Evolutionary conservation across 1,140 invertebrate species (phyloP).

Genomic region (Cydia pomonella): DNA sequence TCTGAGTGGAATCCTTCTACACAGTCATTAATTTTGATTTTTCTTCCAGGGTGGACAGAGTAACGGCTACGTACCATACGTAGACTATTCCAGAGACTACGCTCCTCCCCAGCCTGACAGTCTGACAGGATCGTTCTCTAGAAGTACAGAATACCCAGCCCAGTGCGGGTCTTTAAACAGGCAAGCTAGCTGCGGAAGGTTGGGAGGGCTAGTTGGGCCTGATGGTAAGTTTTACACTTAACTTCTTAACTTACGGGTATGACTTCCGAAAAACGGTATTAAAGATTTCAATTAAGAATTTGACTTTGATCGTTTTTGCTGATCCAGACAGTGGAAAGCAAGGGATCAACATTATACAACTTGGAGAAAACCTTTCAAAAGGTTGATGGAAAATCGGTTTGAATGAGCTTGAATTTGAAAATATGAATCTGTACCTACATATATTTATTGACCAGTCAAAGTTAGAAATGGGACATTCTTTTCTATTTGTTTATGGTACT

Average conservation of each 20-base stretch:
- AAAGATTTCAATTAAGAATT: background rate
- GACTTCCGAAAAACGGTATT: background rate
- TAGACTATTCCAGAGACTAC: slow-evolving; percentile 91
- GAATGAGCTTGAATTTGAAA: no score
- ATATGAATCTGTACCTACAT: no score
- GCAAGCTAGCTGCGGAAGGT: slow-evolving; percentile 61
- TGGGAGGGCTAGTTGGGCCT: slow-evolving; percentile 62
- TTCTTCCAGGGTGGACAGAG: slow-evolving; percentile 87
- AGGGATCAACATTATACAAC: no score
- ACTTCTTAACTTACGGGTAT: background rate
- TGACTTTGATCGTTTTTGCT: no score
- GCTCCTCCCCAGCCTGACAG: slow-evolving; percentile 84
- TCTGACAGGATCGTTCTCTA: slow-evolving; percentile 58
- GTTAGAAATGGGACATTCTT: no score
- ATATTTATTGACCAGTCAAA: no score
- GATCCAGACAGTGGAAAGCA: no score
- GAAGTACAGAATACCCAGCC: slow-evolving; percentile 65
- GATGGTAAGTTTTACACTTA: slow-evolving; percentile 61
- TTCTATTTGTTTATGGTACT: no score
- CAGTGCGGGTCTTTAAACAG: slow-evolving; percentile 62
- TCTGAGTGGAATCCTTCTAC: no score
- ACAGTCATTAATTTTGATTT: no score
- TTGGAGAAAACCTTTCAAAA: no score
- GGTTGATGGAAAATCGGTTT: no score
- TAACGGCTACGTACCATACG: slow-evolving; percentile 94